Conservation (phyloP, 92 coral and sea anemone species). For the Epizoanthus stellaris region DNA sequence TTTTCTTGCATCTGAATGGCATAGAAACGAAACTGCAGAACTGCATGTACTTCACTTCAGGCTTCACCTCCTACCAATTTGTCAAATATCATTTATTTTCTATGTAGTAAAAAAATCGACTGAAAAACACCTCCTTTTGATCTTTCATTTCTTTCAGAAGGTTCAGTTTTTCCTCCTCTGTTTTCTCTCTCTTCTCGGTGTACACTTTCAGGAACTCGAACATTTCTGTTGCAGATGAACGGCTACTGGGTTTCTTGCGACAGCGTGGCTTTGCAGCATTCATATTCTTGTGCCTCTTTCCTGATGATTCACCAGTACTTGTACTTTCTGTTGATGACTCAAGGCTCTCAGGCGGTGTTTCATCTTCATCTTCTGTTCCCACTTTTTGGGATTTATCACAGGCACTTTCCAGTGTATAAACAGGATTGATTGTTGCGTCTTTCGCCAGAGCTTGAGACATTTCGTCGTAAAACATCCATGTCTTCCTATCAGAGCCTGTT, state of each 20-base stretch:
- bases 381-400: not conserved
- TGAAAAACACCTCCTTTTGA: conserved; percentile 49
- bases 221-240: conserved; percentile 70
- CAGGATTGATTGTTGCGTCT: conserved; percentile 48
- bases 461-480: not conserved
- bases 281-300: not conserved
- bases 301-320: conserved; percentile 19
- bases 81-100: conserved; percentile 36
- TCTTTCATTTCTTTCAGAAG: conserved; percentile 65
- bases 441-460: not conserved
- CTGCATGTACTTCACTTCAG: too few species aligned
- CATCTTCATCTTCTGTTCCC: not conserved
- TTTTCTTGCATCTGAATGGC: too few species aligned
- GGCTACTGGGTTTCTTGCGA: conserved; percentile 57
- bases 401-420: conserved; percentile 57
- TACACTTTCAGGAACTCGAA: conserved; percentile 44
- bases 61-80: not conserved
- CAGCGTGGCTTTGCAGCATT: conserved; percentile 27
- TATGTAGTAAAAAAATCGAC: conserved; percentile 52
- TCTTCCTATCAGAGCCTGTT: not conserved
- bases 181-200: conserved; percentile 54
- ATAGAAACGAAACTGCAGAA: too few species aligned
- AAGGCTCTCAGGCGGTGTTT: conserved; percentile 5
- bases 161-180: conserved; percentile 58
- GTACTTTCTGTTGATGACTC: conserved; percentile 17